A percentile compares a stretch with the other conserved stretches of the same genome.
These are phyloP conservation scores for Montipora cactus DNA, from an alignment of 64 coral and sea anemone species.

Conservation along the genomic window DNA sequence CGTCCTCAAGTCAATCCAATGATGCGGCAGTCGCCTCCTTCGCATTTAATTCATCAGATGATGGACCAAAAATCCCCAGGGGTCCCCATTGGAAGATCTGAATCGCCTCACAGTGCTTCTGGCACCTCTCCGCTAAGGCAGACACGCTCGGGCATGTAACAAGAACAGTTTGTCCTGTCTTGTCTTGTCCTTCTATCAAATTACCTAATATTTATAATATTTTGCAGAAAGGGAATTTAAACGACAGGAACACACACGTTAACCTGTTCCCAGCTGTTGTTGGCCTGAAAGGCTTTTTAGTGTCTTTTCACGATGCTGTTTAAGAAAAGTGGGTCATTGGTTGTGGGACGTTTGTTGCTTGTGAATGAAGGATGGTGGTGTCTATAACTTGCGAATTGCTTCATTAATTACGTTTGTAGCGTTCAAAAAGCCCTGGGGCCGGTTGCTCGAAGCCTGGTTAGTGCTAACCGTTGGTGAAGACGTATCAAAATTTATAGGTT, in stretches of 20 bases:
- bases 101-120: constrained; percentile 72
- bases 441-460: no score
- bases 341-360: no score
- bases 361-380: no score
- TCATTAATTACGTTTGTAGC: no score
- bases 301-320: no score
- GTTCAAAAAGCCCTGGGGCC: no score
- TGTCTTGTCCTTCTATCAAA: neutral
- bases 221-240: neutral
- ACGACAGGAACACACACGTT: neutral
- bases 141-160: constrained; percentile 68
- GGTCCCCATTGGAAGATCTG: constrained; percentile 58
- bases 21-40: constrained; percentile 27
- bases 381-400: no score
- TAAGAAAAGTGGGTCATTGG: no score
- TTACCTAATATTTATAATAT: neutral
- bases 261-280: no score
- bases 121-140: constrained; percentile 75
- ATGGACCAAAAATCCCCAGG: constrained; percentile 77
- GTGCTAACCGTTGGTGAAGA: no score
- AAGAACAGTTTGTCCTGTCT: neutral
- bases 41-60: constrained; percentile 50
- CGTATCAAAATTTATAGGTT: no score
- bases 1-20: constrained; percentile 20
- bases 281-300: no score